Evolutionary conservation across 2,888 invertebrate species (phyloP).

Genomic region (Neelides folsomi): DNA sequence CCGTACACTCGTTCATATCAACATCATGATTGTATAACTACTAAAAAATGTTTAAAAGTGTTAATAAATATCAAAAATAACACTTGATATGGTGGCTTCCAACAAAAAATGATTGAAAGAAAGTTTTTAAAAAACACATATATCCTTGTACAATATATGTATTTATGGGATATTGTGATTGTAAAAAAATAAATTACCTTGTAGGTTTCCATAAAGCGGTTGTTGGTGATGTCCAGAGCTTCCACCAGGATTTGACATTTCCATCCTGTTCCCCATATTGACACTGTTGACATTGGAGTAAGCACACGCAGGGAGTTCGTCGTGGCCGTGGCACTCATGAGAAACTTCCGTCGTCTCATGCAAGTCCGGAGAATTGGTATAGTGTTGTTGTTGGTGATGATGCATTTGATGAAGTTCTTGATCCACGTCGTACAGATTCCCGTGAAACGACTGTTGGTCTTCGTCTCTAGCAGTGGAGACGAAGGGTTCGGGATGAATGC

Average conservation of each 20-base stretch:
- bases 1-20: too few species aligned
- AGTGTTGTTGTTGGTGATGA: slow-evolving; percentile 11
- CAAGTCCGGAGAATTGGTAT: slow-evolving; percentile 10
- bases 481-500: slow-evolving; percentile 12
- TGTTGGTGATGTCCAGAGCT: neutral
- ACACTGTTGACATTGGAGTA: slow-evolving; percentile 13
- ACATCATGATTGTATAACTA: too few species aligned
- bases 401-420: slow-evolving; percentile 1
- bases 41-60: too few species aligned
- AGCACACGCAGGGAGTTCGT: slow-evolving; percentile 26
- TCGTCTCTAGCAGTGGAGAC: neutral
- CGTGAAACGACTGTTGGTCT: neutral
- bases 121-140: too few species aligned
- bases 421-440: neutral
- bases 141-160: too few species aligned
- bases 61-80: too few species aligned
- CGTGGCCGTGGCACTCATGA: slow-evolving; percentile 9
- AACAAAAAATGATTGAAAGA: too few species aligned
- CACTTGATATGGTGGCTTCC: too few species aligned
- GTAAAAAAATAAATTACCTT: neutral
- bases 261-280: slow-evolving; percentile 3
- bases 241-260: neutral
- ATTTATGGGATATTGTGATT: neutral
- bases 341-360: slow-evolving; percentile 11
- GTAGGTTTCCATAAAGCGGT: neutral